These are phyloP conservation scores for Cyanocitta stelleri DNA, from an alignment of 2,113 vertebrate genomes.

Conservation along the genomic window DNA sequence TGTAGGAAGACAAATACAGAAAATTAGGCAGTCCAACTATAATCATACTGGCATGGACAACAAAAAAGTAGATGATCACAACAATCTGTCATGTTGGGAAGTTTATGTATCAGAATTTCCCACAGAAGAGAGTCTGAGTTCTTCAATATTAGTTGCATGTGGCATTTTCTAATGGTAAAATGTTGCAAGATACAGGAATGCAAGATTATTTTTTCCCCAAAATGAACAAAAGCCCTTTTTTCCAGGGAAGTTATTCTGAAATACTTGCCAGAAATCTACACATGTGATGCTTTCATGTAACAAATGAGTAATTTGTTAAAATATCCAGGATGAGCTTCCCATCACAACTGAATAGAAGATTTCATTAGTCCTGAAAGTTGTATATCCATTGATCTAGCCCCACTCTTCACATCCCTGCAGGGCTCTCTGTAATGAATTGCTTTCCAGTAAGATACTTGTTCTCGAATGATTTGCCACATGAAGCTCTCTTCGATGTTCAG, in stretches of 20 bases:
- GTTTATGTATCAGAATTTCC: background rate
- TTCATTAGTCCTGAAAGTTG: background rate
- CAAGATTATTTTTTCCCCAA: background rate
- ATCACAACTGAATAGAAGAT: background rate
- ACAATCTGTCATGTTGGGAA: background rate
- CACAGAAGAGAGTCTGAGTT: background rate
- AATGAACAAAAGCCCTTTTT: background rate
- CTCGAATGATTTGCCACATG: background rate
- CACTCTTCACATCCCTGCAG: background rate
- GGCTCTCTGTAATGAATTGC: background rate
- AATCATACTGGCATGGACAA: background rate
- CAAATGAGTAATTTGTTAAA: background rate
- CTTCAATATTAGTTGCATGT: background rate
- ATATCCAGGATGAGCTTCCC: background rate
- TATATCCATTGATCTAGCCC: background rate
- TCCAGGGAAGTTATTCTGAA: background rate
- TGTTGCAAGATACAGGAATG: background rate
- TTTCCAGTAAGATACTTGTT: background rate
- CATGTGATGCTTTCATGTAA: background rate
- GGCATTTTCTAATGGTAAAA: background rate
- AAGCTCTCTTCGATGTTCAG: background rate
- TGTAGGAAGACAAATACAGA: background rate
- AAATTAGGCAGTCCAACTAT: background rate
- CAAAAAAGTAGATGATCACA: background rate
- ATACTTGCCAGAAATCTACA: background rate